These are phyloP conservation scores for Physella acuta DNA, from an alignment of 1,140 invertebrate species.

Conservation along the genomic window DNA sequence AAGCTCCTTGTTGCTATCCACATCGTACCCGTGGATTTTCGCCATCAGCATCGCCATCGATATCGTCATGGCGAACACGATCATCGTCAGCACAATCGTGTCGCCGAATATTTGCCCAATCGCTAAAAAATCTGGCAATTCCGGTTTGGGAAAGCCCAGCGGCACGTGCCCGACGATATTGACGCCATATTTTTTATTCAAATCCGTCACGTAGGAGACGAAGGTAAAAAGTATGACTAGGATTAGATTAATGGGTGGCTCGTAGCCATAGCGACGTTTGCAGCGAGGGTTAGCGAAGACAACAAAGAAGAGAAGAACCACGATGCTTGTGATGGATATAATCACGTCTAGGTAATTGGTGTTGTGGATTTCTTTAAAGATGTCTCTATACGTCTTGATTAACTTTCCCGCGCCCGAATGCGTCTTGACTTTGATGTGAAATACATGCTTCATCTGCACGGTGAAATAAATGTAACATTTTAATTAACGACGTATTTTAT, in stretches of 20 bases:
- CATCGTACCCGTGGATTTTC: slow-evolving; percentile 50
- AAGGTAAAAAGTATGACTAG: slow-evolving; percentile 24
- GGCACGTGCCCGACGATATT: slow-evolving; percentile 60
- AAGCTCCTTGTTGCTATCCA: slow-evolving; percentile 62
- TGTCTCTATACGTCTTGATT: slow-evolving; percentile 45
- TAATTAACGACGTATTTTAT: no score
- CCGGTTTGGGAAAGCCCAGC: slow-evolving; percentile 47
- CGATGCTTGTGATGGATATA: slow-evolving; percentile 72
- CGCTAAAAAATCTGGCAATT: slow-evolving; percentile 2
- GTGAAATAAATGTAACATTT: neutral
- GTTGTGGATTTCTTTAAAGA: slow-evolving; percentile 39
- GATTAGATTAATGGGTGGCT: slow-evolving; percentile 77
- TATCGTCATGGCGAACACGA: slow-evolving; percentile 27
- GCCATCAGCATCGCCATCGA: slow-evolving; percentile 51
- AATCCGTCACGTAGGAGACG: slow-evolving; percentile 22
- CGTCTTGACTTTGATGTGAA: slow-evolving; percentile 67
- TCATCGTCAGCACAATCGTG: slow-evolving; percentile 23
- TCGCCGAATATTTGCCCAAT: slow-evolving; percentile 19
- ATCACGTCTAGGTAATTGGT: slow-evolving; percentile 60
- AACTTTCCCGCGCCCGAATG: slow-evolving; percentile 38
- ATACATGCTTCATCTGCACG: slow-evolving; percentile 65
- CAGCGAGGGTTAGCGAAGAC: slow-evolving; percentile 76
- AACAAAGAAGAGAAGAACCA: slow-evolving; percentile 75
- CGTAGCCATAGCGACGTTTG: slow-evolving; percentile 70
- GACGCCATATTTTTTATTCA: slow-evolving; percentile 47